phyloP scores from a whole-genome alignment of 2,113 vertebrate genomes.

The Gobio gobio region DNA sequence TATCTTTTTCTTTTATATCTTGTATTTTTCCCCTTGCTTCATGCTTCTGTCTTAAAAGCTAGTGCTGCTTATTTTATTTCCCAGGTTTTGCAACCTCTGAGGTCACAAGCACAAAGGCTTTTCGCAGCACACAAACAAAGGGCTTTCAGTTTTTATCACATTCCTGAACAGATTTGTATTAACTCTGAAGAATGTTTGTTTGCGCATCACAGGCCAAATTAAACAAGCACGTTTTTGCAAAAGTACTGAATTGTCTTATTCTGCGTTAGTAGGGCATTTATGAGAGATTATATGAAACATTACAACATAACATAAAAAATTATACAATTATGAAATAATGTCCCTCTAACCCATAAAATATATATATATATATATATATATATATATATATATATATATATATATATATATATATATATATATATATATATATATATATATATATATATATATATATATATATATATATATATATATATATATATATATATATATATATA shows the following conservation, averaged over 20 bases:
- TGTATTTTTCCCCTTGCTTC: not conserved
- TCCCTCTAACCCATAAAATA: no score
- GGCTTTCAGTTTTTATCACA: constrained; percentile 51
- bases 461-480: no score
- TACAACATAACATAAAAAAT: no score
- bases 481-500: no score
- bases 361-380: no score
- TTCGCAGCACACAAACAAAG: constrained; percentile 27
- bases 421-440: no score
- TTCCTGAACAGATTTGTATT: constrained; percentile 60
- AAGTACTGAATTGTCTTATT: not conserved
- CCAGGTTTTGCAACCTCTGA: constrained; percentile 34
- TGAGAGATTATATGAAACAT: not conserved
- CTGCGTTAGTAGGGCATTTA: not conserved
- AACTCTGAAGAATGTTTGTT: constrained; percentile 4
- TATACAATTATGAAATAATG: no score
- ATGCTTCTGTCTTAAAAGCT: not conserved
- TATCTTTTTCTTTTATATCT: not conserved
- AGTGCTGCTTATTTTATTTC: not conserved
- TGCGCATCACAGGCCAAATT: not conserved
- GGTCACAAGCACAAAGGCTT: constrained; percentile 9
- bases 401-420: no score
- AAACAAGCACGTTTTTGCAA: constrained; percentile 53
- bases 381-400: no score
- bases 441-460: no score